Evolutionary conservation across 92 coral and sea anemone genomes (phyloP), one percentile per base, ranked within the genome.

Genomic region (Palythoa caribaeorum): DNA sequence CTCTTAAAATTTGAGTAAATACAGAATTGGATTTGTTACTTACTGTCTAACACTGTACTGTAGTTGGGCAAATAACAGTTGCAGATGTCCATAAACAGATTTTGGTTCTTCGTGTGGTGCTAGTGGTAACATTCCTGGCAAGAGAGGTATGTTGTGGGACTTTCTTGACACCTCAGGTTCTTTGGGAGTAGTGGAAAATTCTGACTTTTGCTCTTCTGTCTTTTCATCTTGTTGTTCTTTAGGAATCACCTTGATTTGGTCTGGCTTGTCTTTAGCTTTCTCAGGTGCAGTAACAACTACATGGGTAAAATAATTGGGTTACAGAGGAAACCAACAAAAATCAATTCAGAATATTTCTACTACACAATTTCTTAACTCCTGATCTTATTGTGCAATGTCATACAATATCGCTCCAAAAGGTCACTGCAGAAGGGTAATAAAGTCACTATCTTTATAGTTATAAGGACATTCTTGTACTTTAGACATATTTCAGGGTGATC

Each of bases 11-110:
- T 55, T 15, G 17, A 15, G 62, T 9, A 55, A 55, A 55, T 15
- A 55, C 9, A 40, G 14, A 1, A 38, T 40, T 70, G 44, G 40
- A 70, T n/a, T 7, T 51, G 37, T 73, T 9, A 9, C 28, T 35
- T 80, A 97, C 99, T 98, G 95, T 85, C 99, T 93, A 40, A 90
- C 84, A 39, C 97, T 97, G 88, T 95, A 92, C 86, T 97, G 99
- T 60, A 97, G 84, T 83, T 97, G 98, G 21, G 98, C 97, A 90
- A 97, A 96, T 88, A 97, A 60, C 63, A 97, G 66, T 84, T 97
- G 99, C 28, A 97, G 93, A 63, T 97, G 99, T 65, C 95, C 97
- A 90, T 98, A 95, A 19, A 95, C 94, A 15, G 96, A 93, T 1
- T 88, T 89, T 8, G 96, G 96, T 9, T 66, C 88, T 59, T 88